Evolutionary conservation across 2,797 vertebrate genomes (phyloP).

Genomic region (Lacerta viridis): DNA sequence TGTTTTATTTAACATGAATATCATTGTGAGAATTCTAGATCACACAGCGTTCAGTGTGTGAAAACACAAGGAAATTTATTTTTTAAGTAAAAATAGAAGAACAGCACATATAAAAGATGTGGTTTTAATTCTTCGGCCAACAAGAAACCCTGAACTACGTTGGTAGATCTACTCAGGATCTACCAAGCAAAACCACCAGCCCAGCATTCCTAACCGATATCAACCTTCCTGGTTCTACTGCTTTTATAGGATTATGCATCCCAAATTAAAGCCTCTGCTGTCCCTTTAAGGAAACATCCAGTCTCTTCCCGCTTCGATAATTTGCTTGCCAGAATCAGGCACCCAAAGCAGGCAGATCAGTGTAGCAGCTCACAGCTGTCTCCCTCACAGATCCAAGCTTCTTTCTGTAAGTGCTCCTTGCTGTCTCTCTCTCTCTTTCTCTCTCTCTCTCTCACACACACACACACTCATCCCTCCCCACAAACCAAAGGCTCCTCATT

Average conservation of each 20-base stretch:
- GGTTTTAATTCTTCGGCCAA: slow-evolving; percentile 41
- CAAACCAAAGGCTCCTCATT: slow-evolving; percentile 58
- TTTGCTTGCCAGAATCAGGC: slow-evolving; percentile 38
- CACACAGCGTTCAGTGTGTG: background rate
- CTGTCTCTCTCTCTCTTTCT: background rate
- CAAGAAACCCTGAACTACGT: background rate
- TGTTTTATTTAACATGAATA: background rate
- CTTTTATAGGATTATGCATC: slow-evolving; percentile 1
- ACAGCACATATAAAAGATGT: background rate
- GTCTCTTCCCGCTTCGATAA: slow-evolving; percentile 29
- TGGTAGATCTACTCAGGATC: background rate
- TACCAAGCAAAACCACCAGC: background rate
- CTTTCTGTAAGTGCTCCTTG: background rate
- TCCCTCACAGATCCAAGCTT: slow-evolving; percentile 41
- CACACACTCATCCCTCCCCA: background rate
- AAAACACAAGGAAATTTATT: background rate
- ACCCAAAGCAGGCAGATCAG: slow-evolving; percentile 29
- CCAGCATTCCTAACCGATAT: background rate
- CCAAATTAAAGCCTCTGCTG: background rate
- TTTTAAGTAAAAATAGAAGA: background rate
- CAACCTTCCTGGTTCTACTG: background rate
- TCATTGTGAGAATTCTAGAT: slow-evolving; percentile 18
- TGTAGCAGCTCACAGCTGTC: slow-evolving; percentile 53
- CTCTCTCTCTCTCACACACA: background rate
- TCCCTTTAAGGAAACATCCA: slow-evolving; percentile 45